Evolutionary conservation across 2,797 vertebrate genomes (phyloP).

Genomic region (Vespertilio murinus): DNA sequence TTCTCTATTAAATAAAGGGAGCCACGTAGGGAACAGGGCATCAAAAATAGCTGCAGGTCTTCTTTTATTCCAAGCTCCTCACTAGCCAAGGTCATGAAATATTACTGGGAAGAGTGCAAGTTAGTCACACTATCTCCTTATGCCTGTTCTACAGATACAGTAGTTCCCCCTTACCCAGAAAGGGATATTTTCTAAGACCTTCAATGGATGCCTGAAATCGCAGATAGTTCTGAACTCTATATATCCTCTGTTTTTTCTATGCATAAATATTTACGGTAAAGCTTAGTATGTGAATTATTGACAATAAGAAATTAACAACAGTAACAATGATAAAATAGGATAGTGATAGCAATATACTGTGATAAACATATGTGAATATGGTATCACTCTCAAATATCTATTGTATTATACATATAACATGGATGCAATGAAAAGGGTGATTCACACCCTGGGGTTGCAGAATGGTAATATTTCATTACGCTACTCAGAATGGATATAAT

Average conservation of each 20-base stretch:
- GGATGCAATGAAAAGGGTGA: not conserved
- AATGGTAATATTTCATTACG: not conserved
- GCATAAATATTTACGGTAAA: not conserved
- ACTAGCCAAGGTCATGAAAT: not conserved
- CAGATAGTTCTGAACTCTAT: not conserved
- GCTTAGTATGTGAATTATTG: not conserved
- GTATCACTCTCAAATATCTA: not conserved
- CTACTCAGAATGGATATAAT: not conserved
- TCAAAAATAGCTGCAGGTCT: not conserved
- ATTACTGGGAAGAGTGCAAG: not conserved
- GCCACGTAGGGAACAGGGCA: not conserved
- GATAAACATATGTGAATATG: not conserved
- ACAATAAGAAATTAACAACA: not conserved
- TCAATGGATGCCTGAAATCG: not conserved
- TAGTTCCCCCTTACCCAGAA: not conserved
- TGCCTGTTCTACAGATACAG: not conserved
- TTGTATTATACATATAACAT: too few species aligned
- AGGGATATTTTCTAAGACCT: not conserved
- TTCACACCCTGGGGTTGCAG: not conserved
- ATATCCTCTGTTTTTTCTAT: not conserved
- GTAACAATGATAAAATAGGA: not conserved
- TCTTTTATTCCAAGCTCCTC: not conserved
- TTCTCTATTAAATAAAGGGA: not conserved
- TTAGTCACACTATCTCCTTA: not conserved
- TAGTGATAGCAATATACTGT: not conserved